phyloP scores from a whole-genome alignment of 2,888 invertebrate genomes.

The Eustalomyia histrio region DNA sequence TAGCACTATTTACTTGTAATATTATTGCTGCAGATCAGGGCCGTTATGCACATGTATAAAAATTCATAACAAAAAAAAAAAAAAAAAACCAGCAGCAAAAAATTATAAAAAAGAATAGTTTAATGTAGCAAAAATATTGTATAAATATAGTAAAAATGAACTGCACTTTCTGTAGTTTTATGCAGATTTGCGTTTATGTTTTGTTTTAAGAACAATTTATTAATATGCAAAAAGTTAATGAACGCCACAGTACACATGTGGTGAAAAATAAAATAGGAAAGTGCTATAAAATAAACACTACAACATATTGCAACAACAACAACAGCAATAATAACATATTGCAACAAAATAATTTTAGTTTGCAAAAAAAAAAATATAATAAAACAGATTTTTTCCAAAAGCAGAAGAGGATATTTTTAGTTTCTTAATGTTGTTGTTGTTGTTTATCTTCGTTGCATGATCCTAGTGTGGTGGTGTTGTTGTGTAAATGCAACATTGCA shows the following conservation, averaged over 20 bases:
- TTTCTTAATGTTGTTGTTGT: slow-evolving; percentile 40
- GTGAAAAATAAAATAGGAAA: slow-evolving; percentile 59
- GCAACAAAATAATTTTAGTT: slow-evolving; percentile 54
- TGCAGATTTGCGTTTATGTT: slow-evolving; percentile 8
- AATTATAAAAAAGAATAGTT: slow-evolving; percentile 44
- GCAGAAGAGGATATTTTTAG: slow-evolving; percentile 60
- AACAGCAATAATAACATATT: slow-evolving; percentile 33
- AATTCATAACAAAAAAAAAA: not conserved
- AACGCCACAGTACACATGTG: slow-evolving; percentile 66
- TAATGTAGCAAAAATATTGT: slow-evolving; percentile 51
- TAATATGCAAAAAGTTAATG: slow-evolving; percentile 66
- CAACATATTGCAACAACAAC: slow-evolving; percentile 21
- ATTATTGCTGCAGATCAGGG: slow-evolving; percentile 66
- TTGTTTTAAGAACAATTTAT: slow-evolving; percentile 62
- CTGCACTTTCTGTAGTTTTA: slow-evolving; percentile 21
- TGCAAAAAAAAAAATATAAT: slow-evolving; percentile 4
- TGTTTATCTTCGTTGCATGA: slow-evolving; percentile 37
- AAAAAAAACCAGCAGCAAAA: not conserved
- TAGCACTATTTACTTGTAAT: slow-evolving; percentile 74
- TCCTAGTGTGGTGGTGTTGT: slow-evolving; percentile 46
- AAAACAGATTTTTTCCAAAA: not conserved
- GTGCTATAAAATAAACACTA: slow-evolving; percentile 47
- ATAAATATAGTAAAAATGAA: slow-evolving; percentile 57
- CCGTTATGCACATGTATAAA: slow-evolving; percentile 32
- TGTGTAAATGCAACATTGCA: slow-evolving; percentile 63